Percentiles rank a stretch among this genome's conserved stretches.
Conservation (phyloP, 2,888 invertebrate species). For the Aphodius granarius region DNA sequence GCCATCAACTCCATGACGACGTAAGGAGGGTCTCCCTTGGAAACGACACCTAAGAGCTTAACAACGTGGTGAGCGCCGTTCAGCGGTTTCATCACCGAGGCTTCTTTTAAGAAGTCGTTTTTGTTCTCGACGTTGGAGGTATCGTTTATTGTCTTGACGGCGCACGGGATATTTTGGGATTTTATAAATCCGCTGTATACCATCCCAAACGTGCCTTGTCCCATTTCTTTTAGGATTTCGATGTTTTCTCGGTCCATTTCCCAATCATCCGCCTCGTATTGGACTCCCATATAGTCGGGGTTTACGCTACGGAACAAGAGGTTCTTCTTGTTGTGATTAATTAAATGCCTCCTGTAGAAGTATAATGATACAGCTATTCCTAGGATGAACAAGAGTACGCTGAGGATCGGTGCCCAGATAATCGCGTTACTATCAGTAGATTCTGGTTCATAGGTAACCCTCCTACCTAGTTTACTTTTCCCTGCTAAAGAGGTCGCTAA, state of each 20-base stretch:
- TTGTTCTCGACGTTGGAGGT: conserved; percentile 60
- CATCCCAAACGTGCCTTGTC: conserved; percentile 75
- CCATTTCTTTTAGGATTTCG: conserved; percentile 59
- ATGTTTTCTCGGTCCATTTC: conserved; percentile 66
- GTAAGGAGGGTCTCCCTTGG: conserved; percentile 65
- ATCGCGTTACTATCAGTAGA: not conserved
- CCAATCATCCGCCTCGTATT: conserved; percentile 71
- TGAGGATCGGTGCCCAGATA: conserved; percentile 17
- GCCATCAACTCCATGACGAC: conserved; percentile 83
- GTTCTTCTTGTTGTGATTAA: conserved; percentile 45
- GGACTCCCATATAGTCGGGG: conserved; percentile 63
- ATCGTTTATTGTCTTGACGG: conserved; percentile 67
- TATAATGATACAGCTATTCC: conserved; percentile 30
- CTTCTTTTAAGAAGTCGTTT: conserved; percentile 70
- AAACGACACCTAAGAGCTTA: conserved; percentile 69
- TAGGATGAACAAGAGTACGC: conserved; percentile 33
- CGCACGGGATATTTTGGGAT: conserved; percentile 55
- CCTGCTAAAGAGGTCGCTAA: conserved; percentile 65
- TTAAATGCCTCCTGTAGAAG: conserved; percentile 43
- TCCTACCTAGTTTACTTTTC: conserved; percentile 47
- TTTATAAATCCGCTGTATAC: conserved; percentile 65
- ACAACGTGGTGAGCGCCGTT: conserved; percentile 68
- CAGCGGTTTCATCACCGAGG: conserved; percentile 73
- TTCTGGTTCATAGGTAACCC: not conserved
- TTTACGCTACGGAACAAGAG: conserved; percentile 61